A percentile compares a stretch with the other conserved stretches of the same genome.
phyloP scores from a whole-genome alignment of 2,888 invertebrate genomes.

The Meganola albula region DNA sequence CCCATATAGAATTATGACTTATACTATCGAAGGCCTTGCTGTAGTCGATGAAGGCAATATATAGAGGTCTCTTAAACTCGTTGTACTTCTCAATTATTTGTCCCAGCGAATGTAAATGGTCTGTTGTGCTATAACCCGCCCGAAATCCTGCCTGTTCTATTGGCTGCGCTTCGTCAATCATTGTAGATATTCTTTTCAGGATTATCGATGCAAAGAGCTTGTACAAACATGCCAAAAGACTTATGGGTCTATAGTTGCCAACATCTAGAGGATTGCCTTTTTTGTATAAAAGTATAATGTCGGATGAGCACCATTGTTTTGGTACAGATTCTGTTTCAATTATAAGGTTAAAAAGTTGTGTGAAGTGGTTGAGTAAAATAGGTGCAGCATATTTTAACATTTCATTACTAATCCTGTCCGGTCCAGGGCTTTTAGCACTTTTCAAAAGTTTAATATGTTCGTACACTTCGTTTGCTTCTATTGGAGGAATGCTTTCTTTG shows the following conservation, averaged over 20 bases:
- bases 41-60: constrained; percentile 5
- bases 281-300: not conserved
- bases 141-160: constrained; percentile 10
- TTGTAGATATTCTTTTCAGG: constrained; percentile 8
- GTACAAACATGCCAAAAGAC: not conserved
- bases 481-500: not conserved
- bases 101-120: constrained; percentile 10
- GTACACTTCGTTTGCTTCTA: not conserved
- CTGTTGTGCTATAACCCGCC: constrained; percentile 9
- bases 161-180: constrained; percentile 6
- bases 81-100: constrained; percentile 7
- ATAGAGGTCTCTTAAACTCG: constrained; percentile 3
- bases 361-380: not conserved
- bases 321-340: not conserved
- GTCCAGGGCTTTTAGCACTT: constrained; percentile 1
- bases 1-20: constrained; percentile 8
- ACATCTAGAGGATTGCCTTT: not conserved
- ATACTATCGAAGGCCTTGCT: constrained; percentile 9
- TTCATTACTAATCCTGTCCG: not conserved
- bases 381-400: not conserved
- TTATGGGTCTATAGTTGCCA: not conserved
- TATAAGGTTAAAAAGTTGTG: not conserved
- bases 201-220: not conserved
- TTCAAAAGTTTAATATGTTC: not conserved
- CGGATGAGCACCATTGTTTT: not conserved